A percentile compares a stretch with the other conserved stretches of the same genome.
phyloP scores from a whole-genome alignment of 2,888 invertebrate genomes.

The Allophyes oxyacanthae region DNA sequence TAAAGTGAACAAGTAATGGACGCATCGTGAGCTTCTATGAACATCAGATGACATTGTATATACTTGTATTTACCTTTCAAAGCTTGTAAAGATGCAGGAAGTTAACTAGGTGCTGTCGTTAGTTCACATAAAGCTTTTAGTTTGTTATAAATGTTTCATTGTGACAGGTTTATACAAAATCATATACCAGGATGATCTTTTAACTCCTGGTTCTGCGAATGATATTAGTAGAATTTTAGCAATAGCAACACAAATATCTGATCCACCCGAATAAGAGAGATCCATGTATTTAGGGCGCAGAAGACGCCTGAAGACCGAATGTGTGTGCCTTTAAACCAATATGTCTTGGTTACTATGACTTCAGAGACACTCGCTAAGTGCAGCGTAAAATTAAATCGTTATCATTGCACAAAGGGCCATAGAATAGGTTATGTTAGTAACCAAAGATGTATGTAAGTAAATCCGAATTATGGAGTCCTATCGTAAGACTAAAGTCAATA shows the following conservation, averaged over 20 bases:
- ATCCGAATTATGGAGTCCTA: too few relatives aligned
- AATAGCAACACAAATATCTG: conserved; percentile 5
- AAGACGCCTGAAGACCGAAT: too few relatives aligned
- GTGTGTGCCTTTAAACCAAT: too few relatives aligned
- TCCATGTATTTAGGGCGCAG: conserved; percentile 12
- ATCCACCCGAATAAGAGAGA: conserved; percentile 33
- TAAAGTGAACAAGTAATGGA: conserved; percentile 47
- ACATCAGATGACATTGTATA: conserved; percentile 24
- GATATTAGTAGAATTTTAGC: conserved; percentile 14
- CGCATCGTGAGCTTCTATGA: conserved; percentile 31
- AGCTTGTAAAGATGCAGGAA: conserved; percentile 12
- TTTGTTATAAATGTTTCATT: conserved; percentile 27
- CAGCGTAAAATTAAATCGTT: too few relatives aligned
- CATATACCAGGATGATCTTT: conserved; percentile 24
- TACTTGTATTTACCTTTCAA: conserved; percentile 25
- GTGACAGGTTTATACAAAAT: conserved; percentile 32
- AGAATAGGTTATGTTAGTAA: too few relatives aligned
- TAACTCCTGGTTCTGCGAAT: conserved; percentile 33
- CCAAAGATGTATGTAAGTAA: too few relatives aligned
- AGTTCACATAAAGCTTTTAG: conserved; percentile 31
- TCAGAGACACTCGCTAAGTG: too few relatives aligned
- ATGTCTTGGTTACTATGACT: too few relatives aligned
- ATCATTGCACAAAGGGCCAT: too few relatives aligned
- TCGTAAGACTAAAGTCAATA: too few relatives aligned
- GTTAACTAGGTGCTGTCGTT: conserved; percentile 24